phyloP scores from a whole-genome alignment of 92 coral and sea anemone genomes.

The Epizoanthus fatuus region DNA sequence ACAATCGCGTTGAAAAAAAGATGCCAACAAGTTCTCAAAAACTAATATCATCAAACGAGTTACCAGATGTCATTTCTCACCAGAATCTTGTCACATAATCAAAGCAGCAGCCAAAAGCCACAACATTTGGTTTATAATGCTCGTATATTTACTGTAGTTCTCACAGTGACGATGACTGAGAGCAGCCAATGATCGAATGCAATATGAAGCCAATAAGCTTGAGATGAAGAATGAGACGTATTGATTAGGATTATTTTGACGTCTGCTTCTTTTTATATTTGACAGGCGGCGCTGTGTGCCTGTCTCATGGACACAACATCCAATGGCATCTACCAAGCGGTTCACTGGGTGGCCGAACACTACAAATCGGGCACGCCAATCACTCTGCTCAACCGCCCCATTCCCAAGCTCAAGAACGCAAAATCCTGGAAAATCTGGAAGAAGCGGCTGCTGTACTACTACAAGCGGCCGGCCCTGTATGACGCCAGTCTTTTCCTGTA shows the following conservation, averaged over 20 bases:
- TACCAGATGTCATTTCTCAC: no score
- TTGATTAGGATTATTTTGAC: background rate
- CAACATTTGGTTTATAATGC: no score
- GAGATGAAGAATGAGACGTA: no score
- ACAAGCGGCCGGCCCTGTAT: constrained; percentile 73
- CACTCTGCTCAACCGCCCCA: constrained; percentile 81
- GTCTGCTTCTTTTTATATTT: background rate
- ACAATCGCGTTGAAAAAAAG: no score
- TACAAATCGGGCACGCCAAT: constrained; percentile 86
- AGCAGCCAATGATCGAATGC: background rate
- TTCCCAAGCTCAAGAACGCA: constrained; percentile 83
- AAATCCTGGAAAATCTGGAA: constrained; percentile 85
- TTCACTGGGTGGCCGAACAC: constrained; percentile 87
- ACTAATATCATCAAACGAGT: no score
- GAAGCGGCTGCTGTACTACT: constrained; percentile 79
- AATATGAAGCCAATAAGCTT: background rate
- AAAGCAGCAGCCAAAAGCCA: no score
- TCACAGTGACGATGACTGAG: background rate
- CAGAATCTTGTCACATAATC: no score
- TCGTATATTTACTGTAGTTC: no score
- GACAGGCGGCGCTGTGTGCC: constrained; percentile 71
- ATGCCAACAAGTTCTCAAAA: no score
- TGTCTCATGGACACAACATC: constrained; percentile 78
- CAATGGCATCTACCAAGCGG: constrained; percentile 85
- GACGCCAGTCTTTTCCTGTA: constrained; percentile 80